phyloP scores from a whole-genome alignment of 2,888 invertebrate species.

The Oasisia sp. region DNA sequence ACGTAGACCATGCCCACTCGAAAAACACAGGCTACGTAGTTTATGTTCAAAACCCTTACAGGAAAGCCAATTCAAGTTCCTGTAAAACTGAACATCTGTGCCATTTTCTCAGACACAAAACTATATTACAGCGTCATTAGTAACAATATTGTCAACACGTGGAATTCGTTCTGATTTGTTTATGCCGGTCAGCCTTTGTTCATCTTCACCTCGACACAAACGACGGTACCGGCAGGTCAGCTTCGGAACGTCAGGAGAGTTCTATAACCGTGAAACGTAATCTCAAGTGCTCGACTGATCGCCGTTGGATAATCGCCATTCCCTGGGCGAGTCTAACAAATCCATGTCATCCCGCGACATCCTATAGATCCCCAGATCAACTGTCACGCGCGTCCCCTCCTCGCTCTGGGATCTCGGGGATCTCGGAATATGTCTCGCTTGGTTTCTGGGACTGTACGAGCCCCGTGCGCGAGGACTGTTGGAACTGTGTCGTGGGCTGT shows the following conservation, averaged over 20 bases:
- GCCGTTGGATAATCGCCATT: not conserved
- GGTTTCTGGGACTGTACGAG: not conserved
- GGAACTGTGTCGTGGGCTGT: not conserved
- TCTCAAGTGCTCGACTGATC: not conserved
- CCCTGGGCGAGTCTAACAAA: not conserved
- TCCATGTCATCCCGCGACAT: not conserved
- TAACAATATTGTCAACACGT: not conserved
- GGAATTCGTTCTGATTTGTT: not conserved
- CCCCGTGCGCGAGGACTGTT: not conserved
- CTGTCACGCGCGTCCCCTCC: not conserved
- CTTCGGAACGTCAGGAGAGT: not conserved
- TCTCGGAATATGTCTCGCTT: not conserved
- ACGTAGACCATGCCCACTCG: no score
- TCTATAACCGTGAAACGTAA: not conserved
- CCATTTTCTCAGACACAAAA: not conserved
- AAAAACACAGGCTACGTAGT: no score
- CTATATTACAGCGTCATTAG: not conserved
- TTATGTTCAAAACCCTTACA: no score
- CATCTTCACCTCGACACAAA: not conserved
- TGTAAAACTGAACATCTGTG: no score
- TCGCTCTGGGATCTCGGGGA: not conserved
- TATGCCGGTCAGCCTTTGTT: not conserved
- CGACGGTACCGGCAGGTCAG: not conserved
- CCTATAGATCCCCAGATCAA: not conserved
- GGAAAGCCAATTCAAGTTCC: no score